Conservation (phyloP, 2,888 invertebrate species). For the Trachelus iudaicus region DNA sequence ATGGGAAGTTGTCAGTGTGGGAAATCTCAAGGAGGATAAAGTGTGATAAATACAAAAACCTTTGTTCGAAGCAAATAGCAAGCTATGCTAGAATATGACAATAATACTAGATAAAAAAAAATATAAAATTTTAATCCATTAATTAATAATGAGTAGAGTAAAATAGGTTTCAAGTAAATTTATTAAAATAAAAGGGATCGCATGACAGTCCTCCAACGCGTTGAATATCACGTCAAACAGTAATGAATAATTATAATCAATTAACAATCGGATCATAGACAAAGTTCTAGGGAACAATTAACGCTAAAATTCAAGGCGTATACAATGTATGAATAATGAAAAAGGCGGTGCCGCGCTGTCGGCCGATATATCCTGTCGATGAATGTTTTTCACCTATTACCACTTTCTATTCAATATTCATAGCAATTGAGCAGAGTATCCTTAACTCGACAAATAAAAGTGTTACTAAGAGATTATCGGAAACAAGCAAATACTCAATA, state of each 20-base stretch:
- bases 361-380: constrained; percentile 14
- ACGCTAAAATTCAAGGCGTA: constrained; percentile 40
- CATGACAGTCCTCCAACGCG: not conserved
- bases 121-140: not conserved
- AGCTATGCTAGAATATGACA: not conserved
- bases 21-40: constrained; percentile 50
- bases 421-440: not conserved
- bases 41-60: constrained; percentile 11
- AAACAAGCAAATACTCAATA: not conserved
- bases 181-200: not conserved
- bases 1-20: constrained; percentile 46
- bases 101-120: not conserved
- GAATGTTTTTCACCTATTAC: not conserved
- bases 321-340: constrained; percentile 47
- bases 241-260: not conserved
- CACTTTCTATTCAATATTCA: not conserved
- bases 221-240: not conserved
- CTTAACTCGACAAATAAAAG: not conserved
- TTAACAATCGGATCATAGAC: not conserved
- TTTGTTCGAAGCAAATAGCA: not conserved
- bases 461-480: not conserved
- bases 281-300: constrained; percentile 3
- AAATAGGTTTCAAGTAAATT: not conserved
- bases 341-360: constrained; percentile 59
- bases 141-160: not conserved